Evolutionary conservation across 2,113 vertebrate genomes (phyloP).

Genomic region (Turnix velox): DNA sequence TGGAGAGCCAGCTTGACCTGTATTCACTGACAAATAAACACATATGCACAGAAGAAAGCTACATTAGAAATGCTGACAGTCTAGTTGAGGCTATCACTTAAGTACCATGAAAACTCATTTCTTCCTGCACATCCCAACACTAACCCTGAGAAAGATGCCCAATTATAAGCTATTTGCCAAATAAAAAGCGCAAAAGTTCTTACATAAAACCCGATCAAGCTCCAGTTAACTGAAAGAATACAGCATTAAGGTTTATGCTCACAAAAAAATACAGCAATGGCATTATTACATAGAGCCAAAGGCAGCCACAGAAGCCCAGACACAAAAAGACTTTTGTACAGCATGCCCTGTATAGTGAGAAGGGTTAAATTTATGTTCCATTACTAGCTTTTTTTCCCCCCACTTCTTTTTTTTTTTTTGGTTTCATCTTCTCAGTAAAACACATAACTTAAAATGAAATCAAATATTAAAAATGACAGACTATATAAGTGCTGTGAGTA

Average conservation of each 20-base stretch:
- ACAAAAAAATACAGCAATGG: background rate
- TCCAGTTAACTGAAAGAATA: slow-evolving; percentile 23
- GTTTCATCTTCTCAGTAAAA: slow-evolving; percentile 97
- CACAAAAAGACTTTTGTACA: background rate
- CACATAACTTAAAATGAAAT: slow-evolving; percentile 99
- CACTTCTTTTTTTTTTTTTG: slow-evolving; percentile 35
- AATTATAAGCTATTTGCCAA: background rate
- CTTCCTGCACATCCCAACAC: background rate
- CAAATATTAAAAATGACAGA: slow-evolving; percentile 99
- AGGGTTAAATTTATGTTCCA: slow-evolving; percentile 87
- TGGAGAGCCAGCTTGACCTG: background rate
- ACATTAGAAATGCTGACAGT: background rate
- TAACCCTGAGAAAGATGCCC: background rate
- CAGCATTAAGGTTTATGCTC: slow-evolving; percentile 11
- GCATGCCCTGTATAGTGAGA: slow-evolving; percentile 50
- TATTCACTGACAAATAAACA: background rate
- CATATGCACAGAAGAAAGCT: background rate
- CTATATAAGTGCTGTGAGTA: slow-evolving; percentile 99
- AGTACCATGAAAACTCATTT: background rate
- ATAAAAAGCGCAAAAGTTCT: background rate
- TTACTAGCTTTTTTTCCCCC: slow-evolving; percentile 73
- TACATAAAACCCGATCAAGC: slow-evolving; percentile 15
- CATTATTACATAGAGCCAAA: background rate
- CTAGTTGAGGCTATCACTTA: background rate
- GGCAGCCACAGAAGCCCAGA: background rate